A percentile compares a stretch with the other conserved stretches of the same genome.
Conservation (phyloP, 2,113 vertebrate species). For the Erythrolamprus reginae region DNA sequence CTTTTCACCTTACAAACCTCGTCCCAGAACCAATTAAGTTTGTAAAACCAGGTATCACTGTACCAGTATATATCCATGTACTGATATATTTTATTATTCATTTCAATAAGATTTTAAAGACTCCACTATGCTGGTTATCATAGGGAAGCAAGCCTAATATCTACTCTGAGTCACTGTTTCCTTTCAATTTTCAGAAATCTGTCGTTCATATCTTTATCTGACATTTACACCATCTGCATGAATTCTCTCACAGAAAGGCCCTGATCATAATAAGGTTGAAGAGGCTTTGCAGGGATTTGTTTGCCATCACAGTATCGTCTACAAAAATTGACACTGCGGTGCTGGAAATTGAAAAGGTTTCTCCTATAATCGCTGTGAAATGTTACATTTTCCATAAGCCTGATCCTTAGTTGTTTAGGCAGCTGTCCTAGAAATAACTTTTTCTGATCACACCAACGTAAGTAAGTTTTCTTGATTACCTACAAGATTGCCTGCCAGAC, state of each 20-base stretch:
- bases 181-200: background rate
- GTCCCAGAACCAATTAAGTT: too few relatives aligned
- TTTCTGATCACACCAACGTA: background rate
- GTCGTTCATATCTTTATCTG: background rate
- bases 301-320: background rate
- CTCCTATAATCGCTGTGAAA: background rate
- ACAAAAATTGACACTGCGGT: background rate
- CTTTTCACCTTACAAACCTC: too few relatives aligned
- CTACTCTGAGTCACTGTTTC: background rate
- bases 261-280: background rate
- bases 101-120: background rate
- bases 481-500: background rate
- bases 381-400: background rate
- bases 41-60: too few relatives aligned
- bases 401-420: background rate
- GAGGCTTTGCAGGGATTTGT: background rate
- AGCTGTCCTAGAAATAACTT: background rate
- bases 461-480: background rate
- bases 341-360: background rate
- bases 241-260: background rate
- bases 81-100: background rate
- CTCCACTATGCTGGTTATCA: background rate
- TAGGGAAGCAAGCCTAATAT: background rate
- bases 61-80: background rate
- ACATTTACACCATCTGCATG: background rate